phyloP scores from a whole-genome alignment of 2,888 invertebrate genomes.

The Eupithecia vulgata region DNA sequence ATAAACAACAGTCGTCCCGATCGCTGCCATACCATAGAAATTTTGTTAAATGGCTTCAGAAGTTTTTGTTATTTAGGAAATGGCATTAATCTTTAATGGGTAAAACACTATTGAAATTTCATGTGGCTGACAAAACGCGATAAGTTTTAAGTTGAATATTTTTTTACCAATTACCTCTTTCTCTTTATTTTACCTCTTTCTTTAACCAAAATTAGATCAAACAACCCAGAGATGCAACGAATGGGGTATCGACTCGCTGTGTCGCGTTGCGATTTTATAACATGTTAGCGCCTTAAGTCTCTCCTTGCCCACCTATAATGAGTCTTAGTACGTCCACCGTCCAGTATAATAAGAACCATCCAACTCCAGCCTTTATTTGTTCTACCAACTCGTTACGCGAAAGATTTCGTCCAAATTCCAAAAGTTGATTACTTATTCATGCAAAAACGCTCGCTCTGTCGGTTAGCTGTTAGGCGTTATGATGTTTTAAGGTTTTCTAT shows the following conservation, averaged over 20 bases:
- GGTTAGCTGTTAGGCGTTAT: slow-evolving; percentile 47
- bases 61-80: neutral
- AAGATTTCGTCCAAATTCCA: slow-evolving; percentile 77
- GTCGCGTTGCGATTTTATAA: too few species aligned
- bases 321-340: slow-evolving; percentile 27
- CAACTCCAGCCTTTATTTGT: slow-evolving; percentile 70
- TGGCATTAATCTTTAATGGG: too few species aligned
- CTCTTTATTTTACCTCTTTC: too few species aligned
- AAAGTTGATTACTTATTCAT: slow-evolving; percentile 80
- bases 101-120: too few species aligned
- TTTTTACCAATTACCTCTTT: too few species aligned
- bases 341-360: slow-evolving; percentile 68
- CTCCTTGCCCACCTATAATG: neutral
- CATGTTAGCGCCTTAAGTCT: neutral
- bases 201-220: too few species aligned
- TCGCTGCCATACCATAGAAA: neutral
- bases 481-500: slow-evolving; percentile 46
- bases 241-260: too few species aligned
- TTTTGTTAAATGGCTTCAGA: neutral
- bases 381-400: slow-evolving; percentile 75
- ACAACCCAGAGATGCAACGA: too few species aligned
- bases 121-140: too few species aligned
- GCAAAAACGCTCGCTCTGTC: slow-evolving; percentile 54
- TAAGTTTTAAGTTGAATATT: too few species aligned
- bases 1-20: neutral